Evolutionary conservation across 2,113 vertebrate species (phyloP), one percentile per base, ranked within the genome.

Genomic region (Tauraco erythrolophus): DNA sequence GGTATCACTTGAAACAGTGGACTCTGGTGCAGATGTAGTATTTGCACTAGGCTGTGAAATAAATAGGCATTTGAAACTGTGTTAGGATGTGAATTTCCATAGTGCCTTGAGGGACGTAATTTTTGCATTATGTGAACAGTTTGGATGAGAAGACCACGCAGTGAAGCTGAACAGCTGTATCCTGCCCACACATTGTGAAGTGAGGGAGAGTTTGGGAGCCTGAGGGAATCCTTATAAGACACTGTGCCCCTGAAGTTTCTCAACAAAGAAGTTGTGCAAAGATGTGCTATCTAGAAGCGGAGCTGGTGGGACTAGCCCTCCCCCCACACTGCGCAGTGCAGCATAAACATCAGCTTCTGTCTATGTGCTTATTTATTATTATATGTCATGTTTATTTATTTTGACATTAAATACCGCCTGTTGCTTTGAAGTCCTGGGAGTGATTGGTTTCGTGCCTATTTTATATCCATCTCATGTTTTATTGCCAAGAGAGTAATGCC

Each of bases 121-220:
- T 94, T 97, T 79, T 95, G 86, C 70, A 54, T 89, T 82, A 82
- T 84, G 89, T 65, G 96, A 94, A 7, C 76, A 82, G 80, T 94
- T 75, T 89, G 95, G 92, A 94, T 95, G 91, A 91, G 89, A 88
- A 91, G 97, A 91, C 86, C 94, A 95, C 0, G 94, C 92, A 81
- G 86, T n/a, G 92, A 86, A 87, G 86, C 77, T 76, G 95, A 95
- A 92, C 97, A 95, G 97, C 94, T 97, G 96, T 97, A 95, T 96
- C 96, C 92, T 96, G 95, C 94, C 94, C 95, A 97, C 95, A 94
- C 92, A 96, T 89, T 30, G 65, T 27, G 96, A 96, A 89, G 84
- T 1, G 8, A 97, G 91, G 92, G 95, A 97, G 91, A 97, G 97
- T 86, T 80, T 69, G 57, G 80, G 31, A 89, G 96, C 96, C 94